These are phyloP conservation scores for Brachionus paranguensis DNA, from an alignment of 1,140 invertebrate genomes.

Conservation along the genomic window DNA sequence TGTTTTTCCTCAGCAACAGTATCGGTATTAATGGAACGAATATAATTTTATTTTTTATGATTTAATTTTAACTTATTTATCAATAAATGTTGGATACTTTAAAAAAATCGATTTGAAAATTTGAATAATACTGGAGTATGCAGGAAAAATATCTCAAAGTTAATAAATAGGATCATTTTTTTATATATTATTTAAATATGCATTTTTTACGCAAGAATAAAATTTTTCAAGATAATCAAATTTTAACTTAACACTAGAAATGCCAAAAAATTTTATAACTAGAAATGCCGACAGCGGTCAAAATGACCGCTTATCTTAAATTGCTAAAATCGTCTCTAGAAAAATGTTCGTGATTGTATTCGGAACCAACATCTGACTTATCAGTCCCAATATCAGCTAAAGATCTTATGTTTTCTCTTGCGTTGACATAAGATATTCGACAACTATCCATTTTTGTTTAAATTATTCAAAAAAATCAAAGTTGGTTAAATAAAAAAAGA, in stretches of 20 bases:
- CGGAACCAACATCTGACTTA: no score
- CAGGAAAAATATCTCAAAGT: background rate
- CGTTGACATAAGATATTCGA: no score
- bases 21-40: background rate
- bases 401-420: no score
- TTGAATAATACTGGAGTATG: background rate
- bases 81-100: background rate
- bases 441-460: no score
- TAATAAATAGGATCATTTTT: background rate
- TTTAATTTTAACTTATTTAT: background rate
- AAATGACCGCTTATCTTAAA: no score
- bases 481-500: no score
- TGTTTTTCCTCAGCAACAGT: background rate
- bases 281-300: no score
- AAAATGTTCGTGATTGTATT: no score
- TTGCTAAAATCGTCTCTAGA: no score
- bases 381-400: no score
- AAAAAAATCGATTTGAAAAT: background rate
- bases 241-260: background rate
- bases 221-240: background rate
- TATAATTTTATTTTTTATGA: background rate
- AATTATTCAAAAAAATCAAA: no score
- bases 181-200: background rate
- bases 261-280: no score
- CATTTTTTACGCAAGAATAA: background rate